phyloP scores from a whole-genome alignment of 2,113 vertebrate species.

The Merops nubicus region DNA sequence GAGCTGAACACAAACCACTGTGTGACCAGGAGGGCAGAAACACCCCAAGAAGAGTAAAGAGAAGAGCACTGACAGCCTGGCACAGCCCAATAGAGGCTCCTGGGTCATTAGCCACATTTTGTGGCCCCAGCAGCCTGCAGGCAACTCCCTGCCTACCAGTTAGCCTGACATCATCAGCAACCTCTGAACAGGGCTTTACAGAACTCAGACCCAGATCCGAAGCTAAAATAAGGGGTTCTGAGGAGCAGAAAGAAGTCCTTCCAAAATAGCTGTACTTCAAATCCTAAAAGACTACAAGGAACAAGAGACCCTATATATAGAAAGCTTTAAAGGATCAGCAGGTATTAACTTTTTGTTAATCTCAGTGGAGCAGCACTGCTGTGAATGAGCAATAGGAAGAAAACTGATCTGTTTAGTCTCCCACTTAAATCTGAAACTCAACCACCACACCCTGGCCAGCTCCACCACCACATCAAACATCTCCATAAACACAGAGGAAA shows the following conservation, averaged over 20 bases:
- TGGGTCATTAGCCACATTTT: fast-evolving
- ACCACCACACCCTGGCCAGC: neutral
- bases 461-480: neutral
- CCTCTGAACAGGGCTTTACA: neutral
- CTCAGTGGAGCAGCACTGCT: neutral
- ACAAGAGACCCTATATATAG: slow-evolving; percentile 31
- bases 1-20: neutral
- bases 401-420: neutral
- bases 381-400: neutral
- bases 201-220: neutral
- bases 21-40: neutral
- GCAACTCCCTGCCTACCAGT: neutral
- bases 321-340: slow-evolving; percentile 51
- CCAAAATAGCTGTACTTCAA: neutral
- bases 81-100: fast-evolving
- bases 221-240: neutral
- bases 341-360: slow-evolving; percentile 53
- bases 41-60: neutral
- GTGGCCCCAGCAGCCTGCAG: neutral
- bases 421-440: neutral
- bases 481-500: fast-evolving
- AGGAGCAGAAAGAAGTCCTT: neutral
- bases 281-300: neutral
- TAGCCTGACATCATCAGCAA: fast-evolving
- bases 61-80: too few relatives aligned